phyloP scores from a whole-genome alignment of 2,113 vertebrate genomes.

The Amia ocellicauda region DNA sequence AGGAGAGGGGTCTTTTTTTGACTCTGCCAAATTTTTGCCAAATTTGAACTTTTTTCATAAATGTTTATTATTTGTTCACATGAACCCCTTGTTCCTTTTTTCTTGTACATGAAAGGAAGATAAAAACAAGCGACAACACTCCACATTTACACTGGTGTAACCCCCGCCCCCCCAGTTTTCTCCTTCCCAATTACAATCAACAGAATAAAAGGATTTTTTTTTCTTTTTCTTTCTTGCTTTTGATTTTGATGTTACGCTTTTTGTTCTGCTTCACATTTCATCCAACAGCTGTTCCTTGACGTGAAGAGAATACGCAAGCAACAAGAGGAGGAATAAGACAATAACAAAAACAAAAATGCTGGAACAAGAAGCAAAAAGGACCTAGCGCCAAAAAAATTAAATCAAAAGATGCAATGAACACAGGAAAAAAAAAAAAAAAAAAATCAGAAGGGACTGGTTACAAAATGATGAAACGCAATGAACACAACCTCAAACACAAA shows the following conservation, averaged over 20 bases:
- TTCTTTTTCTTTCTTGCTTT: constrained; percentile 28
- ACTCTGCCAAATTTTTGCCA: constrained; percentile 70
- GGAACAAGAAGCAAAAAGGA: constrained; percentile 9
- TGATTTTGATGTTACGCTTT: constrained; percentile 25
- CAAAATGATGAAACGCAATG: constrained; percentile 34
- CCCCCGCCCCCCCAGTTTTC: constrained; percentile 20
- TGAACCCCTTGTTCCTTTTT: constrained; percentile 38
- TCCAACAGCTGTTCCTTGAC: constrained; percentile 26
- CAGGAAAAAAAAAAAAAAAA: too few relatives aligned
- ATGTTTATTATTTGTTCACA: constrained; percentile 32
- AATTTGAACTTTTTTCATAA: constrained; percentile 42
- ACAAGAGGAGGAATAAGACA: constrained; percentile 22
- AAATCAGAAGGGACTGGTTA: constrained; percentile 34
- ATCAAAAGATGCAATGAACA: constrained; percentile 11
- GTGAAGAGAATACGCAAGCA: too few relatives aligned
- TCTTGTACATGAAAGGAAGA: constrained; percentile 17
- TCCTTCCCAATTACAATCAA: constrained; percentile 27
- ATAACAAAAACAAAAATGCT: constrained; percentile 19
- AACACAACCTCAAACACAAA: constrained; percentile 18
- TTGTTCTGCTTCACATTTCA: constrained; percentile 33
- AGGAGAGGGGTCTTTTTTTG: constrained; percentile 41
- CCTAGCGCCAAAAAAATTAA: constrained; percentile 30
- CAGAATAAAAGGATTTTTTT: constrained; percentile 27
- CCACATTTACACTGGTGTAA: constrained; percentile 26
- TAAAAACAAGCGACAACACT: constrained; percentile 14